phyloP scores from a whole-genome alignment of 1,140 invertebrate genomes.

The Pseudomyrmex pallidus region DNA sequence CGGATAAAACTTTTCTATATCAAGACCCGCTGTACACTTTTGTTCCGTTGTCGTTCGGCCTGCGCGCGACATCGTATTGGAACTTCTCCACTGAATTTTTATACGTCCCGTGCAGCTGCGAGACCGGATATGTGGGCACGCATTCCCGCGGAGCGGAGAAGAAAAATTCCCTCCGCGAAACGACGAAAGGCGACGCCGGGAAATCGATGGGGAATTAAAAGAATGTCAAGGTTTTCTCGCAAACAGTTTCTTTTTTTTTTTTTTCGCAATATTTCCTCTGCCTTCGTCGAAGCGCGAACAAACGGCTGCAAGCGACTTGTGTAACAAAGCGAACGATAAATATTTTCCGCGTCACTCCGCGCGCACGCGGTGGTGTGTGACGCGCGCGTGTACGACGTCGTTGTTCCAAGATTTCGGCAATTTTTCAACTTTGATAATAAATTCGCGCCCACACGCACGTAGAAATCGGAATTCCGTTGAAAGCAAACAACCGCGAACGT shows the following conservation, averaged over 20 bases:
- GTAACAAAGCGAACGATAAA: conserved; percentile 23
- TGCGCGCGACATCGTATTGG: conserved; percentile 20
- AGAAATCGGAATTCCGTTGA: background rate
- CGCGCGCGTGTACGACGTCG: background rate
- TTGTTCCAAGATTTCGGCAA: background rate
- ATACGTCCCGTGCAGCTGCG: conserved; percentile 28
- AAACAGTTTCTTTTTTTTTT: conserved; percentile 9
- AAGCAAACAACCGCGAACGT: background rate
- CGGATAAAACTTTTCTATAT: conserved; percentile 28
- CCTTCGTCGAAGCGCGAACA: background rate
- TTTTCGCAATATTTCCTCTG: conserved; percentile 16
- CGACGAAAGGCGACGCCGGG: background rate
- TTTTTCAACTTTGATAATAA: conserved; percentile 1
- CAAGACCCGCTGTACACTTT: conserved; percentile 8
- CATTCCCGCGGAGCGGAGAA: background rate
- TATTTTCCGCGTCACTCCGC: background rate
- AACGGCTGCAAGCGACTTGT: conserved; percentile 6
- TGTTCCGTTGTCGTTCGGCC: background rate
- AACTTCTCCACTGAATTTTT: conserved; percentile 51
- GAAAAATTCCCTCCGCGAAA: conserved; percentile 8
- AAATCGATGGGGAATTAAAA: conserved; percentile 48
- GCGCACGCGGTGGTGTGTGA: no score
- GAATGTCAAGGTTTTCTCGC: conserved; percentile 58
- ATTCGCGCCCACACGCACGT: background rate
- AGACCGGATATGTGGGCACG: conserved; percentile 6